Evolutionary conservation across 2,797 vertebrate species (phyloP), one percentile per base, ranked within the genome.

Genomic region (Danio jaintianensis): DNA sequence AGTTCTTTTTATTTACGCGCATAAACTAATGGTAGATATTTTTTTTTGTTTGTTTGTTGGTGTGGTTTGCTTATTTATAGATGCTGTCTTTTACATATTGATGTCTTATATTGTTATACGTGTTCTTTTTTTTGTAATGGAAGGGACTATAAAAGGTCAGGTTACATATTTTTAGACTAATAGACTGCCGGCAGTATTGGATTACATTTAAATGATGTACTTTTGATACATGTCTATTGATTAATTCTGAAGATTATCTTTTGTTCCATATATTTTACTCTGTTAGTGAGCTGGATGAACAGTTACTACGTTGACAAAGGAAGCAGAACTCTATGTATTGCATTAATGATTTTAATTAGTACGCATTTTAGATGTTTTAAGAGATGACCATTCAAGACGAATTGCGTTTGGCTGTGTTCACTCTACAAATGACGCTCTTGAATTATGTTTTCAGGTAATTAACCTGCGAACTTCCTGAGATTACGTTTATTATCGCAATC

Each of bases 171-270:
- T 94, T 87, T 96, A 95, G 94, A 95, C 92, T 93, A 95, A 95
- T 95, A 96, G 95, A 96, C 96, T 97, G 96, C 96, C 96, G 96
- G 96, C 96, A 97, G 96, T 97, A 96, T 96, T 96, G 94, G 95
- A 94, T 94, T 95, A 96, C 96, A 95, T 94, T 95, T 95, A 96
- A 95, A 94, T 95, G 94, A 94, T 94, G 93, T 96, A 95, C 94
- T 95, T 95, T 93, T 95, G 94, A 95, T 95, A 94, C 94, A 83
- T 96, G 95, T 96, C 96, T 95, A 95, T 96, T 94, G 95, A 94
- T 95, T 94, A 95, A 86, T 83, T 87, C 93, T 94, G 93, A 94
- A 93, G 91, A 92, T 91, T 93, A 87, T 86, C 91, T 94, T 92
- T 92, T 94, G 93, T 95, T 92, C 91, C 95, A 94, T 96, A 93